Conservation (phyloP, 2,888 invertebrate species). For the Acanthococcus lagerstroemiae region DNA sequence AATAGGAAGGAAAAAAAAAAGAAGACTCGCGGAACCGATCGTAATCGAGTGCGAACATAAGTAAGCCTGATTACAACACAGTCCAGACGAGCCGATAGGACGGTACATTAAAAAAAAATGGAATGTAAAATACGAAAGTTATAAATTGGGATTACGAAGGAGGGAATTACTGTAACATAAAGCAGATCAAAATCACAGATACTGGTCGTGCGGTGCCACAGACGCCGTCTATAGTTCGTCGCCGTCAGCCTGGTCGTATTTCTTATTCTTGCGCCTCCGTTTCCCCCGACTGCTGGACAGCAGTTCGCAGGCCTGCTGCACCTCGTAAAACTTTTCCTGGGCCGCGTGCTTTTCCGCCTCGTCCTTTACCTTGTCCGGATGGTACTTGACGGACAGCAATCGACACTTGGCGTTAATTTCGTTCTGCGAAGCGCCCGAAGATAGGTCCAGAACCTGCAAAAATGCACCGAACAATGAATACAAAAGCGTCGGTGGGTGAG, state of each 20-base stretch:
- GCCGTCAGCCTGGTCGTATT: constrained; percentile 39
- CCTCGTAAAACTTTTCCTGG: constrained; percentile 81
- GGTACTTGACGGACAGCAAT: constrained; percentile 69
- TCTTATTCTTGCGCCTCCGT: constrained; percentile 62
- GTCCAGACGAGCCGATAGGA: too few relatives aligned
- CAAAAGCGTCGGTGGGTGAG: background rate
- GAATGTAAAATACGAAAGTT: too few relatives aligned
- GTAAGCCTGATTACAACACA: too few relatives aligned
- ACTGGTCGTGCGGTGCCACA: background rate
- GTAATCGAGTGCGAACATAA: too few relatives aligned
- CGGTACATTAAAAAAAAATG: too few relatives aligned
- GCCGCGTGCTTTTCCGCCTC: constrained; percentile 55
- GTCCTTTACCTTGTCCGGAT: constrained; percentile 85
- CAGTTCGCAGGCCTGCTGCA: constrained; percentile 84
- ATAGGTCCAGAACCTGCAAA: constrained; percentile 60
- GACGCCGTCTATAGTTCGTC: constrained; percentile 16
- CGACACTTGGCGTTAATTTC: constrained; percentile 78
- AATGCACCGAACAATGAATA: too few relatives aligned
- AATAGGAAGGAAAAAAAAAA: too few relatives aligned
- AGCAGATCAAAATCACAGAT: constrained; percentile 21
- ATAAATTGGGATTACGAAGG: too few relatives aligned
- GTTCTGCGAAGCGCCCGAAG: constrained; percentile 69
- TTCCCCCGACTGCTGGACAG: constrained; percentile 72
- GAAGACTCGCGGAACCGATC: too few relatives aligned
- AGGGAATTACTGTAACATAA: too few relatives aligned